phyloP scores from a whole-genome alignment of 2,888 invertebrate genomes.

The Diplazon laetatorius region DNA sequence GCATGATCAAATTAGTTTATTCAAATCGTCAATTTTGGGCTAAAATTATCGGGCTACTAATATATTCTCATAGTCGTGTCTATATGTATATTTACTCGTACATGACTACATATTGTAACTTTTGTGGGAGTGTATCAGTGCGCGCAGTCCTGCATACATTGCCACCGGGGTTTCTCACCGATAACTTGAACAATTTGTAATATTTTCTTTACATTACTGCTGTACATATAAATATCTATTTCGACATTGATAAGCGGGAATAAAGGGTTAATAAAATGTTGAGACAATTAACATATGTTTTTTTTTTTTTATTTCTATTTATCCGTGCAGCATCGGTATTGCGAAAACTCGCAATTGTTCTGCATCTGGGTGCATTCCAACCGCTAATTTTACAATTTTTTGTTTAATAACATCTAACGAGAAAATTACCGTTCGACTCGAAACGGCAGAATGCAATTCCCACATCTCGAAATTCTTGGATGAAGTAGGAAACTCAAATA shows the following conservation, averaged over 20 bases:
- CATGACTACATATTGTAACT: too few relatives aligned
- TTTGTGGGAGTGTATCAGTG: too few relatives aligned
- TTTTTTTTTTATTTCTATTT: constrained; percentile 3
- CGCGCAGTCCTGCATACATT: too few relatives aligned
- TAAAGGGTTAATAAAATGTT: constrained; percentile 1
- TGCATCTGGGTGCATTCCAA: not conserved
- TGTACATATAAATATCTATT: constrained; percentile 8
- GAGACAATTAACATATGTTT: constrained; percentile 7
- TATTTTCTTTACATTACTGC: too few relatives aligned
- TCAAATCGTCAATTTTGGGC: too few relatives aligned
- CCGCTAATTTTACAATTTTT: constrained; percentile 22
- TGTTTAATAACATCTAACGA: constrained; percentile 8
- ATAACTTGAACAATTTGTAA: too few relatives aligned
- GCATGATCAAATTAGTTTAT: too few relatives aligned
- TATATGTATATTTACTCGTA: not conserved
- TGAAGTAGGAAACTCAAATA: too few relatives aligned
- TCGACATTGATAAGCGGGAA: constrained; percentile 1
- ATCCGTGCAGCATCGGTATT: constrained; percentile 8
- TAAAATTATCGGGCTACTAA: too few relatives aligned
- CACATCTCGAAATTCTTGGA: too few relatives aligned
- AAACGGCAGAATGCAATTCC: too few relatives aligned
- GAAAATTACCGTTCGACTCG: constrained; percentile 4
- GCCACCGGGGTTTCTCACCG: too few relatives aligned
- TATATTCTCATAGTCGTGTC: constrained; percentile 18
- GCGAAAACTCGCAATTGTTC: constrained; percentile 31